Percentiles rank a stretch among this genome's conserved stretches.
phyloP scores from a whole-genome alignment of 2,888 invertebrate species.

The Hylaea fasciaria region DNA sequence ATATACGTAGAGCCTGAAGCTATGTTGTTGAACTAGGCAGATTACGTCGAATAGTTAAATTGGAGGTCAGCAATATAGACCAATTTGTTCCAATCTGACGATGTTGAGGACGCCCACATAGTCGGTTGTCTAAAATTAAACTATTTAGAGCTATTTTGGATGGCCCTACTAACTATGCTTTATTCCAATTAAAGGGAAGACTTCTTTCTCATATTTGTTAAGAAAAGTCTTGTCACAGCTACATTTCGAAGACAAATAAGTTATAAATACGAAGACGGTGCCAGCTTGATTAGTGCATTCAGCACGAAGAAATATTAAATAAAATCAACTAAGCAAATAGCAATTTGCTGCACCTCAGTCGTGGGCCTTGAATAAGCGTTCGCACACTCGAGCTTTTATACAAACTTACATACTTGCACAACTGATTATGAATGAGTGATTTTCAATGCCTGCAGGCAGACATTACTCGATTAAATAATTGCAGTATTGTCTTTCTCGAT shows the following conservation, averaged over 20 bases:
- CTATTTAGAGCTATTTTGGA: slow-evolving; percentile 26
- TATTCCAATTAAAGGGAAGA: background rate
- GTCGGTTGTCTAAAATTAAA: slow-evolving; percentile 37
- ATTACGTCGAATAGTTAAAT: slow-evolving; percentile 33
- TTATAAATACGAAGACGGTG: background rate
- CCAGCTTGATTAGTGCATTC: background rate
- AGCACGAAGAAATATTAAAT: slow-evolving; percentile 22
- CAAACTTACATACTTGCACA: slow-evolving; percentile 41
- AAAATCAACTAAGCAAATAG: slow-evolving; percentile 33
- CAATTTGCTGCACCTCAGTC: slow-evolving; percentile 40
- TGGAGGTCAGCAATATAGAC: slow-evolving; percentile 45
- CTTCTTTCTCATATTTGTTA: background rate
- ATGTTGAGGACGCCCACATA: slow-evolving; percentile 38
- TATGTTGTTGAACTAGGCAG: slow-evolving; percentile 28
- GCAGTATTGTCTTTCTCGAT: slow-evolving; percentile 34
- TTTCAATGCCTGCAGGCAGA: slow-evolving; percentile 35
- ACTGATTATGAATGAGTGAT: slow-evolving; percentile 47
- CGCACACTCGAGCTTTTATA: slow-evolving; percentile 49
- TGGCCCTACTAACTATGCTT: background rate
- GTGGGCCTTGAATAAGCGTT: slow-evolving; percentile 58
- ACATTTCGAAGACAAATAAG: too few species aligned
- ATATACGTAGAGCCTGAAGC: background rate
- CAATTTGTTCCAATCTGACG: slow-evolving; percentile 41
- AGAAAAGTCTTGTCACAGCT: too few species aligned
- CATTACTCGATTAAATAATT: slow-evolving; percentile 37